phyloP scores from a whole-genome alignment of 2,888 invertebrate species.

The Timandra comae region DNA sequence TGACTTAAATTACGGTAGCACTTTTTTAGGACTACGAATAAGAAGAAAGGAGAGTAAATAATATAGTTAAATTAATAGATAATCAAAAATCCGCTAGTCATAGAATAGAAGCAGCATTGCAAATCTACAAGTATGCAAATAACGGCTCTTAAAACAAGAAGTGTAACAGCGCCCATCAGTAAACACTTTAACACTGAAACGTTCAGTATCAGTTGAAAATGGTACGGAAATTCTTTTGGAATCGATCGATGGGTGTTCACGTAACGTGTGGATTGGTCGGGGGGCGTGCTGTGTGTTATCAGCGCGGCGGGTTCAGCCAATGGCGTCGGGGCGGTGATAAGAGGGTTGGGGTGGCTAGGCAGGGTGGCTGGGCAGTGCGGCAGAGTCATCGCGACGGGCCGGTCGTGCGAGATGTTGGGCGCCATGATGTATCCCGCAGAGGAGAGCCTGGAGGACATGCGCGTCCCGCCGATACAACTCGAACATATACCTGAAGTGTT shows the following conservation, averaged over 20 bases:
- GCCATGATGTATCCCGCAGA: slow-evolving; percentile 71
- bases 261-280: slow-evolving; percentile 51
- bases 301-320: slow-evolving; percentile 50
- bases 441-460: slow-evolving; percentile 73
- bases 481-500: slow-evolving; percentile 85
- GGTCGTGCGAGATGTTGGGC: slow-evolving; percentile 57
- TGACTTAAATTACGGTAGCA: no score
- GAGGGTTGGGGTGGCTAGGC: slow-evolving; percentile 64
- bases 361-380: slow-evolving; percentile 32
- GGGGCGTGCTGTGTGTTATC: slow-evolving; percentile 71
- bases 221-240: slow-evolving; percentile 53
- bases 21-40: no score
- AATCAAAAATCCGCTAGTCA: no score
- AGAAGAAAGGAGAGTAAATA: no score
- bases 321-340: slow-evolving; percentile 50
- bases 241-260: slow-evolving; percentile 70
- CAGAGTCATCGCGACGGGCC: slow-evolving; percentile 53
- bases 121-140: slow-evolving; percentile 23
- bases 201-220: slow-evolving; percentile 61
- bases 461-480: slow-evolving; percentile 84
- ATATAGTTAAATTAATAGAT: no score
- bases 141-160: slow-evolving; percentile 34
- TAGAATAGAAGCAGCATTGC: no score
- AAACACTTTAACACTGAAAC: slow-evolving; percentile 53
- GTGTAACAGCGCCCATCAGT: slow-evolving; percentile 40